Conservation (phyloP, 2,113 vertebrate species). For the Hucho hucho region DNA sequence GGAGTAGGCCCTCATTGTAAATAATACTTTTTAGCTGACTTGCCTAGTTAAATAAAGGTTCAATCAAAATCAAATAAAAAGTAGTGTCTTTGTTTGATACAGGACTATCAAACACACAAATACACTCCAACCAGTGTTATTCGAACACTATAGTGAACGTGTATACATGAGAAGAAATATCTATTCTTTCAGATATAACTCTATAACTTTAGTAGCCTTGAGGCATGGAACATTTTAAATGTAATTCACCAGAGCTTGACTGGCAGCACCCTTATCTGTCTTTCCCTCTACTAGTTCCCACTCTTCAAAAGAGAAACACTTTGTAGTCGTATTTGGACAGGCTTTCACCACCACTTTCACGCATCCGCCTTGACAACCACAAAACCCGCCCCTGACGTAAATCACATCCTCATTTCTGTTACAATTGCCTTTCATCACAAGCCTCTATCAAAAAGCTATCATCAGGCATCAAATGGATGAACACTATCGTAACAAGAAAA, state of each 20-base stretch:
- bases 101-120: constrained; percentile 21
- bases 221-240: too few relatives aligned
- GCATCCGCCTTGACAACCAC: constrained; percentile 46
- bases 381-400: constrained; percentile 45
- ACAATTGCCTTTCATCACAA: constrained; percentile 43
- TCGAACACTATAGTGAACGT: too few relatives aligned
- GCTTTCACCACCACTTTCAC: constrained; percentile 37
- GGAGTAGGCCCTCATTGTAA: too few relatives aligned
- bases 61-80: too few relatives aligned
- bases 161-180: constrained; percentile 13
- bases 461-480: constrained; percentile 8
- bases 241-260: constrained; percentile 16
- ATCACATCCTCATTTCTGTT: constrained; percentile 39
- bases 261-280: constrained; percentile 48
- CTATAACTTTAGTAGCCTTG: too few relatives aligned
- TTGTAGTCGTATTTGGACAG: constrained; percentile 51
- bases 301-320: constrained; percentile 31
- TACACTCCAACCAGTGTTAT: neutral
- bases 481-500: neutral
- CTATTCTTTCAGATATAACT: too few relatives aligned
- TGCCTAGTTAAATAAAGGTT: too few relatives aligned
- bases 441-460: constrained; percentile 45
- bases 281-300: constrained; percentile 16
- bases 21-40: too few relatives aligned
- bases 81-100: neutral